Percentiles rank a stretch among this genome's conserved stretches.
These are phyloP conservation scores for Rambutsinella grinnellia DNA, from an alignment of 2,888 invertebrate genomes.

Conservation along the genomic window DNA sequence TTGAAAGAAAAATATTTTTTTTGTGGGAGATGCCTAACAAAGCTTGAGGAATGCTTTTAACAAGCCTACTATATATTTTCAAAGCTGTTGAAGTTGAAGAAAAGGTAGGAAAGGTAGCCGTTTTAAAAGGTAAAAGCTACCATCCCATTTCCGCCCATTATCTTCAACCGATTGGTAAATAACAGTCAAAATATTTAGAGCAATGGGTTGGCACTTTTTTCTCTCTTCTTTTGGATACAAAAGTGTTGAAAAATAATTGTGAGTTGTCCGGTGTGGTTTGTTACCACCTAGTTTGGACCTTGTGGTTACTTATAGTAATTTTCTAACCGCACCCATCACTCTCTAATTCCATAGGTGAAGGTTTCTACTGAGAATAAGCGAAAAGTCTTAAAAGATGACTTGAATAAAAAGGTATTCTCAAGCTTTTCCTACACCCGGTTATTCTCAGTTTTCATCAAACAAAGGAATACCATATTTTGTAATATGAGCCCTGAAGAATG, in stretches of 20 bases:
- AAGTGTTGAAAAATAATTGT: not conserved
- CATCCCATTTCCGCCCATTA: slow-evolving; percentile 53
- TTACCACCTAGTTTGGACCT: not conserved
- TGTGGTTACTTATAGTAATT: not conserved
- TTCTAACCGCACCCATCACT: not conserved
- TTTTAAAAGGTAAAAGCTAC: not conserved
- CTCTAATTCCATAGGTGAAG: not conserved
- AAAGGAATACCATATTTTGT: too few relatives aligned
- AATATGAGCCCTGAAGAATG: too few relatives aligned
- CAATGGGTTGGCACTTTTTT: slow-evolving; percentile 41
- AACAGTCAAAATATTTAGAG: slow-evolving; percentile 50
- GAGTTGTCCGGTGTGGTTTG: not conserved
- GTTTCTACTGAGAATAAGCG: not conserved
- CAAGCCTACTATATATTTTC: too few relatives aligned
- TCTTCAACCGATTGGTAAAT: slow-evolving; percentile 3
- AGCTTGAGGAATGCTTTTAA: not conserved
- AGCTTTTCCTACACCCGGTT: too few relatives aligned
- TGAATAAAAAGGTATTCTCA: too few relatives aligned
- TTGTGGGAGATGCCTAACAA: not conserved
- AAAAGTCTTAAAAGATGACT: too few relatives aligned
- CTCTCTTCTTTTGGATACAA: not conserved
- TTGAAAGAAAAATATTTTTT: not conserved
- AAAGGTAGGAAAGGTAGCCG: not conserved
- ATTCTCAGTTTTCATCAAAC: too few relatives aligned
- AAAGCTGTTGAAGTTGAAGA: too few relatives aligned